Conservation (phyloP, 92 coral and sea anemone species). For the Palythoa heliodiscus region DNA sequence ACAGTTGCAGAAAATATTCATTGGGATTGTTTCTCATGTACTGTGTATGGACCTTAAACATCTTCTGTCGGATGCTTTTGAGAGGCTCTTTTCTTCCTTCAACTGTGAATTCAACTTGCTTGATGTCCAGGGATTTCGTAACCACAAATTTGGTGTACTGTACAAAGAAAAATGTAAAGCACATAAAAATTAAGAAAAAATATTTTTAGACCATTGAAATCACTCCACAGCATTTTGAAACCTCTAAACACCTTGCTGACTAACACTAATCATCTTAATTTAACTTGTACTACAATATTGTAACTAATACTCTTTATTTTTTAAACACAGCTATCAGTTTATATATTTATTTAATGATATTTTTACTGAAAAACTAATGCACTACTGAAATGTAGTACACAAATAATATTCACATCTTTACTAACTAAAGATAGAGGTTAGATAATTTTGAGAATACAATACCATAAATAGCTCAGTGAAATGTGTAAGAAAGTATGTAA, state of each 20-base stretch:
- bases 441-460: neutral
- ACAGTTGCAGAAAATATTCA: slow-evolving; percentile 9
- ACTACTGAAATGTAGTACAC: slow-evolving; percentile 2
- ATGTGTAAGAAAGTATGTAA: slow-evolving; percentile 19
- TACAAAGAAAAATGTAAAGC: neutral
- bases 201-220: no score
- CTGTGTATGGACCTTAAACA: slow-evolving; percentile 21
- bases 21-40: slow-evolving; percentile 35
- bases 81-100: slow-evolving; percentile 52
- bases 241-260: neutral
- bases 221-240: no score
- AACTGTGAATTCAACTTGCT: slow-evolving; percentile 1
- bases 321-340: neutral
- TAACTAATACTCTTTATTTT: neutral
- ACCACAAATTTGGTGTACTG: slow-evolving; percentile 36
- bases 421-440: neutral
- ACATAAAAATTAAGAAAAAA: neutral
- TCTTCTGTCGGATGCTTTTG: slow-evolving; percentile 23
- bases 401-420: slow-evolving; percentile 8
- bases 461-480: neutral
- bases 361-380: slow-evolving; percentile 13
- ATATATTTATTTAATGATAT: no score
- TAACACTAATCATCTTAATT: neutral
- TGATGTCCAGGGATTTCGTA: neutral
- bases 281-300: neutral